Evolutionary conservation across 37 sponge, comb jelly and placozoan genomes (phyloP).

Genomic region (Halisarca cf. caerulea): DNA sequence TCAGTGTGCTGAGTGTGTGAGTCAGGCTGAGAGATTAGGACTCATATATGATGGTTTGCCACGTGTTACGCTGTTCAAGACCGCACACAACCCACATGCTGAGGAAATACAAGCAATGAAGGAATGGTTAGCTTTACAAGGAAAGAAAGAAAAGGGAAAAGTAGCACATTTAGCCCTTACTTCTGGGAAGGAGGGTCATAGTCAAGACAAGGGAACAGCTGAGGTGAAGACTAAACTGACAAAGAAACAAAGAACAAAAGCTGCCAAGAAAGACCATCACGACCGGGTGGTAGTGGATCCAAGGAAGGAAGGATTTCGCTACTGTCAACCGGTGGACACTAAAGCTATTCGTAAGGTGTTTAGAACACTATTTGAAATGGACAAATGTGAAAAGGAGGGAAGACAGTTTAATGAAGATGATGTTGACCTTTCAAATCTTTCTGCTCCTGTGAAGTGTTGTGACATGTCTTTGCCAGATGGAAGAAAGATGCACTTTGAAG

Average conservation of each 20-base stretch:
- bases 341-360: not conserved
- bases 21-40: conserved; percentile 1
- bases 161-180: not conserved
- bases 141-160: not conserved
- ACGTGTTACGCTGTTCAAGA: not conserved
- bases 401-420: not conserved
- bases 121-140: not conserved
- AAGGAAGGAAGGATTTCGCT: not conserved
- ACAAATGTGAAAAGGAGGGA: not conserved
- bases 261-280: not conserved
- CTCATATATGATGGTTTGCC: conserved; percentile 15
- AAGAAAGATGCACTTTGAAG: conserved; percentile 9
- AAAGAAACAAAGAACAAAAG: not conserved
- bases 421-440: not conserved
- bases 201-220: not conserved
- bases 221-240: not conserved
- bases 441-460: not conserved
- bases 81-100: not conserved
- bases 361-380: conserved; percentile 4
- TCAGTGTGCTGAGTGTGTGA: conserved; percentile 9
- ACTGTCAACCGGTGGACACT: not conserved
- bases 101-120: not conserved
- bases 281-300: not conserved
- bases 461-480: conserved; percentile 13
- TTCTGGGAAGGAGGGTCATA: too few relatives aligned